A percentile compares a stretch with the other conserved stretches of the same genome.
phyloP scores from a whole-genome alignment of 2,888 invertebrate genomes.

The Galerucella calmariensis region DNA sequence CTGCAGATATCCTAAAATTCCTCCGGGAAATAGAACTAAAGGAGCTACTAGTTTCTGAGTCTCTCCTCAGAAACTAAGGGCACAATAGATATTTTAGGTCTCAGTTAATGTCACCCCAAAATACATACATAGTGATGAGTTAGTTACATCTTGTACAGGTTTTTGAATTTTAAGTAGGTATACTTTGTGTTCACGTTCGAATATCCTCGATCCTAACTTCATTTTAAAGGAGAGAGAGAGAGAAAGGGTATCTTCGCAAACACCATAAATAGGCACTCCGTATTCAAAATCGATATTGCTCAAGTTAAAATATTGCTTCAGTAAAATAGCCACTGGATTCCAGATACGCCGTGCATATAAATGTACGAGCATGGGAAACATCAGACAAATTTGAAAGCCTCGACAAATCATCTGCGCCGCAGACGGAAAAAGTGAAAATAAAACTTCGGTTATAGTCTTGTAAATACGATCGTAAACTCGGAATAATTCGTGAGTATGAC shows the following conservation, averaged over 20 bases:
- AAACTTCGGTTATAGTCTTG: conserved; percentile 16
- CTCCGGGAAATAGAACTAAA: too few relatives aligned
- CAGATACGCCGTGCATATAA: conserved; percentile 12
- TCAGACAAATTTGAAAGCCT: conserved; percentile 16
- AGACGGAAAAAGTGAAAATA: conserved; percentile 11
- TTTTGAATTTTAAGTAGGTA: conserved; percentile 10
- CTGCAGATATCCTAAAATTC: too few relatives aligned
- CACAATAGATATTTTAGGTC: too few relatives aligned
- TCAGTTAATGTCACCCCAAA: too few relatives aligned
- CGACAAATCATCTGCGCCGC: conserved; percentile 16
- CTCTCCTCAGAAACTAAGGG: too few relatives aligned
- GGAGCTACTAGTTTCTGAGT: too few relatives aligned
- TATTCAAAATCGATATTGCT: conserved; percentile 22
- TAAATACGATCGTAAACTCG: background rate
- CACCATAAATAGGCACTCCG: conserved; percentile 18
- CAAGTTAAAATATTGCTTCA: conserved; percentile 20
- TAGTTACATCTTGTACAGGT: background rate
- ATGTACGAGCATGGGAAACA: conserved; percentile 15
- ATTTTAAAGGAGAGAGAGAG: background rate
- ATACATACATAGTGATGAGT: background rate
- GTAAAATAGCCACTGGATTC: conserved; percentile 17
- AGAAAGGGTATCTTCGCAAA: background rate
- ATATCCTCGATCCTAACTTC: conserved; percentile 4
- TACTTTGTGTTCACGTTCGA: background rate
- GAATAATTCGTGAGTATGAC: background rate